Conservation (phyloP, 2,113 vertebrate genomes). For the Petroica traversi region DNA sequence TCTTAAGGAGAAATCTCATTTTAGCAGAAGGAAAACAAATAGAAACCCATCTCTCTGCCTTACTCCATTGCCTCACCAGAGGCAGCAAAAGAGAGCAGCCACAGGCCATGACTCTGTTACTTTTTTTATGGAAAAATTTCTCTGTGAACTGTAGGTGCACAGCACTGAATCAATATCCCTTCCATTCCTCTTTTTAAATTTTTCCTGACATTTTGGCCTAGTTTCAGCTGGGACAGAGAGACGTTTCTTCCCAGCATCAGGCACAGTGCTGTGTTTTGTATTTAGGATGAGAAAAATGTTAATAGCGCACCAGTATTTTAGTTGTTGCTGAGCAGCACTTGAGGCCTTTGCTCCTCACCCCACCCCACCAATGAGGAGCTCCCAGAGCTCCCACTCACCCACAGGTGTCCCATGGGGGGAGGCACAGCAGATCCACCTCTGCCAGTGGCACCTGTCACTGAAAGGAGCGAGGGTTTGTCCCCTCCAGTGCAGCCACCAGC, state of each 20-base stretch:
- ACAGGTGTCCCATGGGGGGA: accelerated
- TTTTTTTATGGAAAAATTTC: neutral
- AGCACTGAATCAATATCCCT: neutral
- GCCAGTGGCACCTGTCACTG: neutral
- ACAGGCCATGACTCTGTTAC: neutral
- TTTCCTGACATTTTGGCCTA: neutral
- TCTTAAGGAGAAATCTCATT: neutral
- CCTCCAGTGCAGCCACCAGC: too few species aligned
- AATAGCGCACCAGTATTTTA: accelerated
- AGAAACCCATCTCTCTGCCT: neutral
- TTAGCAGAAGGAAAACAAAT: neutral
- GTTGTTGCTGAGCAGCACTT: neutral
- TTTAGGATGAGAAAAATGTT: too few species aligned
- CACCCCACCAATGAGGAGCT: neutral
- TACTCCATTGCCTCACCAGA: neutral
- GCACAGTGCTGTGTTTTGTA: accelerated
- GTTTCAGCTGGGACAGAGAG: neutral
- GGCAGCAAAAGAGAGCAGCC: neutral
- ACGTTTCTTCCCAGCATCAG: neutral
- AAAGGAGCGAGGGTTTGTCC: too few species aligned
- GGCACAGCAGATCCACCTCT: neutral
- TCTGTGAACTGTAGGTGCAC: accelerated
- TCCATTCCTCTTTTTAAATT: neutral
- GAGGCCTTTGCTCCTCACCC: neutral
- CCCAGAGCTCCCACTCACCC: neutral